Evolutionary conservation across 2,888 invertebrate genomes (phyloP).

Genomic region (Imbricaverruca yamaguchii): DNA sequence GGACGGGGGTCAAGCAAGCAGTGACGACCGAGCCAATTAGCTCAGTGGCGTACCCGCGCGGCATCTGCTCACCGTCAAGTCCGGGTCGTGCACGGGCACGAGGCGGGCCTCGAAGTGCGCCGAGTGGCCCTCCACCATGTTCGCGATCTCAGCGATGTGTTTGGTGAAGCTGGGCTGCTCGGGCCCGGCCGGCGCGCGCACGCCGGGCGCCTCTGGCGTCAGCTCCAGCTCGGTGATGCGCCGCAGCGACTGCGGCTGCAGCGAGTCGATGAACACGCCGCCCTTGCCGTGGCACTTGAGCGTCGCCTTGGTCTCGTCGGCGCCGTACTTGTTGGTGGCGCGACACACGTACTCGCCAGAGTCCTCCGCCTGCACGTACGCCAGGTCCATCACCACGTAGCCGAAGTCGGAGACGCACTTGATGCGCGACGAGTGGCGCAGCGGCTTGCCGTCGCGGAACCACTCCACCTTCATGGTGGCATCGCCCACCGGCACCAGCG

Average conservation of each 20-base stretch:
- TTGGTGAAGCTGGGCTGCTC: conserved; percentile 85
- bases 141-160: conserved; percentile 73
- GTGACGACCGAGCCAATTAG: too few relatives aligned
- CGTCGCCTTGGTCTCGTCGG: conserved; percentile 75
- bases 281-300: conserved; percentile 74
- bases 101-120: conserved; percentile 79
- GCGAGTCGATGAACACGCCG: conserved; percentile 77
- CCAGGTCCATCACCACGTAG: conserved; percentile 86
- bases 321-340: conserved; percentile 77
- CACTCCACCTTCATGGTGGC: conserved; percentile 91
- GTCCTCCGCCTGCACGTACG: conserved; percentile 87
- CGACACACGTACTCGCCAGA: conserved; percentile 88
- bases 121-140: conserved; percentile 87
- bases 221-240: conserved; percentile 74
- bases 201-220: conserved; percentile 47
- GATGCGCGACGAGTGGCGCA: conserved; percentile 80
- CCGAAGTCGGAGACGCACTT: conserved; percentile 93
- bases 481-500: conserved; percentile 85
- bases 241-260: conserved; percentile 84
- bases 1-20: too few relatives aligned
- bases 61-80: conserved; percentile 52
- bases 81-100: conserved; percentile 89
- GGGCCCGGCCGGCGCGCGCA: conserved; percentile 40
- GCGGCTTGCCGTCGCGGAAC: conserved; percentile 87
- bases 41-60: background rate